These are phyloP conservation scores for Rostratula benghalensis DNA, from an alignment of 2,113 vertebrate genomes.

Conservation along the genomic window DNA sequence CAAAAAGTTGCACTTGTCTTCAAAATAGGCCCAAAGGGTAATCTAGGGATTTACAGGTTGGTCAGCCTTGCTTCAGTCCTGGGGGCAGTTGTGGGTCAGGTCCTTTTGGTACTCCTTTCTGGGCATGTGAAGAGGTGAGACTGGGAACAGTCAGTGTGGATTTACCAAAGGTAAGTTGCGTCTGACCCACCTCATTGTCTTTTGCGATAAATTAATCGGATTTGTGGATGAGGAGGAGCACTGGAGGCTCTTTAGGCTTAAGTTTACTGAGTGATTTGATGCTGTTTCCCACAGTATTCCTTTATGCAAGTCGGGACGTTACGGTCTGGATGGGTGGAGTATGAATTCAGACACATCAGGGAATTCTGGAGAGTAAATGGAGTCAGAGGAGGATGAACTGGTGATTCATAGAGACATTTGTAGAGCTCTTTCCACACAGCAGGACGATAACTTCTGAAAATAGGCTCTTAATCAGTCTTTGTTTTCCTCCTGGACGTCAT, in stretches of 20 bases:
- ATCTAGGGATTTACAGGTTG: not conserved
- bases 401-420: conserved; percentile 20
- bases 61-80: not conserved
- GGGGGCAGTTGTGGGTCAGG: not conserved
- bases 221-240: not conserved
- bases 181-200: not conserved
- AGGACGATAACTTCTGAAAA: not conserved
- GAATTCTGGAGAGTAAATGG: conserved; percentile 22
- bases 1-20: not conserved
- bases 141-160: not conserved
- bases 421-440: not conserved
- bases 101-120: not conserved
- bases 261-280: not conserved
- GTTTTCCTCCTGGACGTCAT: not conserved
- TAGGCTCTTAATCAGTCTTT: conserved; percentile 17
- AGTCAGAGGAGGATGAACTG: not conserved
- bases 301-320: not conserved
- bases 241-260: not conserved
- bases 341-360: not conserved
- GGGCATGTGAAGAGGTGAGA: not conserved
- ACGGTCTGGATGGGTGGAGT: not conserved
- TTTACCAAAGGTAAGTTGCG: not conserved
- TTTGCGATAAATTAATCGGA: not conserved
- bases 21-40: not conserved
- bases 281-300: not conserved